Evolutionary conservation across 2,888 invertebrate genomes (phyloP).

Genomic region (Nomada hirtipes): DNA sequence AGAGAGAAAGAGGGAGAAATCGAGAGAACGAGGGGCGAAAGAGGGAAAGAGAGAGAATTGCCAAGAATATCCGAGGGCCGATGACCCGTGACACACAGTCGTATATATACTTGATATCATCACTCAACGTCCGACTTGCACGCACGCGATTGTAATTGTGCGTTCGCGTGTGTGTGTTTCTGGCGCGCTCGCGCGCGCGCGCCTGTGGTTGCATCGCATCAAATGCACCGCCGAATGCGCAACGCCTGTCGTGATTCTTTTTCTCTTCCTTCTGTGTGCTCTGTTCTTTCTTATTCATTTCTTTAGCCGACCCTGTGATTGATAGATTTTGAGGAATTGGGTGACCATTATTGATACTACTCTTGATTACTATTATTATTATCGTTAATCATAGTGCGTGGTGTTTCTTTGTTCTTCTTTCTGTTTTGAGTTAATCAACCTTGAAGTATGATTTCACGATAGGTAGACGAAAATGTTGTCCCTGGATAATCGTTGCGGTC

Average conservation of each 20-base stretch:
- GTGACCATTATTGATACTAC: too few species aligned
- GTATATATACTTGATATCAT: constrained; percentile 75
- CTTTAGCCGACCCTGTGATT: too few species aligned
- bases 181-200: not conserved
- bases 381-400: too few species aligned
- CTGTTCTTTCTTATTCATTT: not conserved
- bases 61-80: constrained; percentile 80
- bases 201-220: constrained; percentile 28
- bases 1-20: constrained; percentile 53
- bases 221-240: constrained; percentile 24
- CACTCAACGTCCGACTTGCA: constrained; percentile 71
- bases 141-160: constrained; percentile 34
- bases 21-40: constrained; percentile 53
- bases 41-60: constrained; percentile 70
- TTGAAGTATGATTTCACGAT: too few species aligned
- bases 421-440: too few species aligned
- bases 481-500: too few species aligned
- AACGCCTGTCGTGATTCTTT: not conserved
- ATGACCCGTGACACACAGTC: constrained; percentile 79
- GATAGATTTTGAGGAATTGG: too few species aligned
- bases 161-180: not conserved
- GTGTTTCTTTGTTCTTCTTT: too few species aligned
- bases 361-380: too few species aligned
- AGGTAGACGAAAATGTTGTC: too few species aligned
- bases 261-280: not conserved